phyloP scores from a whole-genome alignment of 2,888 invertebrate genomes.

The Parascotia fuliginaria region DNA sequence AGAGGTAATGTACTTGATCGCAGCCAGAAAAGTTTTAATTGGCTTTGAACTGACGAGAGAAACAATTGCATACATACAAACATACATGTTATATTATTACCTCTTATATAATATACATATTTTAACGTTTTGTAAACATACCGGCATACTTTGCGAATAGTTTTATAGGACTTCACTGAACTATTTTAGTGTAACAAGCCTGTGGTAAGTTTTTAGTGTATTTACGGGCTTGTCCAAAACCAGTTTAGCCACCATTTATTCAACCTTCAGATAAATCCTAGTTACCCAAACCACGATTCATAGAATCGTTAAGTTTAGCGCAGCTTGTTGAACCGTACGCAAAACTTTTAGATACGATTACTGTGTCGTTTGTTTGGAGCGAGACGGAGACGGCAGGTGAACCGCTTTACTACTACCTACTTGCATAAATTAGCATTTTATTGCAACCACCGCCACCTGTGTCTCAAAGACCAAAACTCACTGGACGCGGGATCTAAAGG shows the following conservation, averaged over 20 bases:
- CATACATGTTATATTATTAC: background rate
- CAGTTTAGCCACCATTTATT: too few species aligned
- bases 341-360: background rate
- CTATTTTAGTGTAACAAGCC: too few species aligned
- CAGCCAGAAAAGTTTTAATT: constrained; percentile 43
- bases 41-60: constrained; percentile 16
- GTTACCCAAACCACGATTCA: too few species aligned
- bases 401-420: background rate
- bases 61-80: constrained; percentile 10
- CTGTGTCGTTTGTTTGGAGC: background rate
- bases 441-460: background rate
- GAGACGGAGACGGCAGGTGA: background rate
- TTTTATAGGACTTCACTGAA: too few species aligned
- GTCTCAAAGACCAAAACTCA: background rate
- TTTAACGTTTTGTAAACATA: too few species aligned
- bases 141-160: too few species aligned
- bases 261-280: too few species aligned
- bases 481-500: too few species aligned
- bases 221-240: too few species aligned
- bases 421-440: background rate
- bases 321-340: background rate
- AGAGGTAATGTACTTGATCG: constrained; percentile 24
- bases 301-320: background rate
- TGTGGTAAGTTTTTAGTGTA: too few species aligned
- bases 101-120: too few species aligned